phyloP scores from a whole-genome alignment of 2,113 vertebrate genomes.

The Datnioides undecimradiatus region DNA sequence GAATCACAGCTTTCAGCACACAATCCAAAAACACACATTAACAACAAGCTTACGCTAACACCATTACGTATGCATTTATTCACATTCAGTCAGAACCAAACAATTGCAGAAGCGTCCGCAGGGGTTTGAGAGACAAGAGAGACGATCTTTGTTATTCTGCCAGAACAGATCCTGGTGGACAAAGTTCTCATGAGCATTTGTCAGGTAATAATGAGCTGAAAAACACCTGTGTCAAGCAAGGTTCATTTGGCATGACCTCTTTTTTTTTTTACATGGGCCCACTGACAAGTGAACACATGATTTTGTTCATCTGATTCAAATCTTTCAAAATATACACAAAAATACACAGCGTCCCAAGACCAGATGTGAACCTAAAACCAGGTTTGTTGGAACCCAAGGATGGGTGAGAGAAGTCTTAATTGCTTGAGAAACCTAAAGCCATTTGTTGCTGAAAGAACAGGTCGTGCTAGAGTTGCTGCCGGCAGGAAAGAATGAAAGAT shows the following conservation, averaged over 20 bases:
- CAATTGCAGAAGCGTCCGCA: slow-evolving; percentile 53
- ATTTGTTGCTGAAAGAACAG: slow-evolving; percentile 6
- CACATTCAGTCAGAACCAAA: slow-evolving; percentile 66
- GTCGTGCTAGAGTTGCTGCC: neutral
- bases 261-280: slow-evolving; percentile 30
- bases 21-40: slow-evolving; percentile 60
- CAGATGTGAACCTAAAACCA: neutral
- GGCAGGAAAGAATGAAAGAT: neutral
- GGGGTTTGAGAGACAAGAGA: slow-evolving; percentile 49
- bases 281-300: slow-evolving; percentile 13
- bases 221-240: slow-evolving; percentile 21
- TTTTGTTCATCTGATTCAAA: neutral
- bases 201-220: slow-evolving; percentile 1
- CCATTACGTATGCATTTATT: slow-evolving; percentile 74
- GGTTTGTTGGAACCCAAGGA: neutral
- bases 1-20: slow-evolving; percentile 67
- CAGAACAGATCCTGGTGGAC: slow-evolving; percentile 27
- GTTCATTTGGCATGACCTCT: slow-evolving; percentile 14
- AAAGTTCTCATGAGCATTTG: slow-evolving; percentile 35
- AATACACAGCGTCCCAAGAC: neutral
- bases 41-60: slow-evolving; percentile 55
- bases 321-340: neutral
- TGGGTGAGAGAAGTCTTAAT: neutral
- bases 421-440: slow-evolving; percentile 8
- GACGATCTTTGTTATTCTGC: slow-evolving; percentile 29